Percentiles rank a stretch among this genome's conserved stretches.
These are phyloP conservation scores for Acronicta alni DNA, from an alignment of 2,888 invertebrate species.

Conservation along the genomic window DNA sequence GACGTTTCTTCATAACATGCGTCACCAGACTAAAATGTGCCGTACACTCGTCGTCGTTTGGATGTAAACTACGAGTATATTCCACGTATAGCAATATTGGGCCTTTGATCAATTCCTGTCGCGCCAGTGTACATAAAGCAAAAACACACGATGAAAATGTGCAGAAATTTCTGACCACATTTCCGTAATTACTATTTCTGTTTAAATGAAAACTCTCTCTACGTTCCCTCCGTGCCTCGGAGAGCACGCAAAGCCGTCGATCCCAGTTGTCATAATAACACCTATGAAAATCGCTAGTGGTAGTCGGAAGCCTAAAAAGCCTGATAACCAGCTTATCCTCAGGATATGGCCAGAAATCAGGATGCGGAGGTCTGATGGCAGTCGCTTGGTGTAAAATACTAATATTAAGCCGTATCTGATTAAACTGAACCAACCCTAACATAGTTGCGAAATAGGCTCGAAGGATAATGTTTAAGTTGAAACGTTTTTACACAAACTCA, in stretches of 20 bases:
- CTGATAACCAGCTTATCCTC: too few relatives aligned
- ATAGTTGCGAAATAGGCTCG: too few relatives aligned
- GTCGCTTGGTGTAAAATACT: too few relatives aligned
- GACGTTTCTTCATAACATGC: neutral
- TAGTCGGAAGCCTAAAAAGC: too few relatives aligned
- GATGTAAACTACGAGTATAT: slow-evolving; percentile 8
- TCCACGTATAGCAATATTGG: slow-evolving; percentile 22
- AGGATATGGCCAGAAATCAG: too few relatives aligned
- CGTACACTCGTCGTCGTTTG: slow-evolving; percentile 2
- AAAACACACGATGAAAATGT: slow-evolving; percentile 26
- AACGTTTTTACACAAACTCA: slow-evolving; percentile 15
- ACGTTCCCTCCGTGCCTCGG: too few relatives aligned
- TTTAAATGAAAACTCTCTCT: slow-evolving; percentile 26
- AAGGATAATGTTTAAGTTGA: slow-evolving; percentile 16
- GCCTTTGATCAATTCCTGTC: slow-evolving; percentile 46
- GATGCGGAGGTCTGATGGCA: too few relatives aligned
- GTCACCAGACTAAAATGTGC: slow-evolving; percentile 4
- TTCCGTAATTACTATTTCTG: slow-evolving; percentile 10
- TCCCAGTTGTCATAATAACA: too few relatives aligned
- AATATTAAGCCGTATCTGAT: too few relatives aligned
- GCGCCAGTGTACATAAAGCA: slow-evolving; percentile 35
- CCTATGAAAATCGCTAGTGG: too few relatives aligned
- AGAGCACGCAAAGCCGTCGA: too few relatives aligned
- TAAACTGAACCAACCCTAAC: too few relatives aligned
- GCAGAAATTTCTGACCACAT: slow-evolving; percentile 14